A percentile compares a stretch with the other conserved stretches of the same genome.
These are phyloP conservation scores for Gavialis gangeticus DNA, from an alignment of 2,113 vertebrate species.

Conservation along the genomic window DNA sequence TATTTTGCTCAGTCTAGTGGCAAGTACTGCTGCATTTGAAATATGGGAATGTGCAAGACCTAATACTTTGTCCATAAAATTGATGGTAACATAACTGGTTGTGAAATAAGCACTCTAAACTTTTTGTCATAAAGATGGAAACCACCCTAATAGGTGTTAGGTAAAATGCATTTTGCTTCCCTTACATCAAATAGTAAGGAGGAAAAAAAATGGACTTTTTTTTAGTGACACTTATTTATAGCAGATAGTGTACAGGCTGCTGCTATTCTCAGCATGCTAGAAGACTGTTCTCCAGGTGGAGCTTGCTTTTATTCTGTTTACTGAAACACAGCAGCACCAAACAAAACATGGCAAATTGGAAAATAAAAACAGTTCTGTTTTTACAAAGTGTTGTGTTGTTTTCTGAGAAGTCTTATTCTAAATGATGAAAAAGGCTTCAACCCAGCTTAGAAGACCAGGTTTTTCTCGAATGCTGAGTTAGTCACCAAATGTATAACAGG, in stretches of 20 bases:
- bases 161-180: constrained; percentile 68
- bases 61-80: constrained; percentile 58
- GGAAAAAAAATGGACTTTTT: constrained; percentile 62
- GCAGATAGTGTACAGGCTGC: constrained; percentile 79
- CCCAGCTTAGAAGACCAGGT: background rate
- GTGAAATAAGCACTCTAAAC: constrained; percentile 38
- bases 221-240: constrained; percentile 81
- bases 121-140: constrained; percentile 56
- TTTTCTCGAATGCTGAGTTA: fast-evolving
- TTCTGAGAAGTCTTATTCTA: constrained; percentile 29
- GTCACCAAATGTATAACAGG: background rate
- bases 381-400: constrained; percentile 57
- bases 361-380: constrained; percentile 69
- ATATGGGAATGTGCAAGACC: background rate
- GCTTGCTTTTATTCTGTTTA: constrained; percentile 77
- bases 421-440: background rate
- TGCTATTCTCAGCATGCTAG: constrained; percentile 77
- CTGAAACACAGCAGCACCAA: constrained; percentile 67
- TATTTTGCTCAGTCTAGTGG: background rate
- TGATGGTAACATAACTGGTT: constrained; percentile 42
- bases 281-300: constrained; percentile 85
- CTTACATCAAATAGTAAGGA: constrained; percentile 72
- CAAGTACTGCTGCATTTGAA: constrained; percentile 39
- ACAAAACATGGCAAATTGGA: constrained; percentile 69
- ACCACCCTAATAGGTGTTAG: constrained; percentile 53